phyloP scores from a whole-genome alignment of 2,797 vertebrate genomes.

The Chrosomus eos region DNA sequence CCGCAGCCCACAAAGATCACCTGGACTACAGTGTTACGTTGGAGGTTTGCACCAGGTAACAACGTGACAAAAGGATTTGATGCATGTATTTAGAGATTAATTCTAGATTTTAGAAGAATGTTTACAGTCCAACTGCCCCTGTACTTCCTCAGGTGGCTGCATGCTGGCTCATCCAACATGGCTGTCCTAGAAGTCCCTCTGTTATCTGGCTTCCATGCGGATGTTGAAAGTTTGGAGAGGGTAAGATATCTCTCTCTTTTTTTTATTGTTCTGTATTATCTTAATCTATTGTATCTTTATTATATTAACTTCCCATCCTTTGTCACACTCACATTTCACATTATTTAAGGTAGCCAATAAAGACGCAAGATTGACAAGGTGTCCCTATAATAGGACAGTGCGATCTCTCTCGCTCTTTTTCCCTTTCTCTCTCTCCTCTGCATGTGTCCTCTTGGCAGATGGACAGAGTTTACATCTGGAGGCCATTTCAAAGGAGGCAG shows the following conservation, averaged over 20 bases:
- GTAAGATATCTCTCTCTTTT: slow-evolving; percentile 66
- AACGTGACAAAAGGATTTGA: not conserved
- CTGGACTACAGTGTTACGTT: slow-evolving; percentile 87
- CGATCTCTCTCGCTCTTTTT: slow-evolving; percentile 17
- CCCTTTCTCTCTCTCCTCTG: slow-evolving; percentile 2
- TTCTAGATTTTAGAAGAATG: not conserved
- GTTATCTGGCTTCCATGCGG: slow-evolving; percentile 88
- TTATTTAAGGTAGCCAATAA: not conserved
- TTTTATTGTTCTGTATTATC: not conserved
- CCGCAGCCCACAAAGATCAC: slow-evolving; percentile 85
- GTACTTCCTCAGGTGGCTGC: slow-evolving; percentile 84
- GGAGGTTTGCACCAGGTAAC: slow-evolving; percentile 88
- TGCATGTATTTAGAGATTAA: not conserved
- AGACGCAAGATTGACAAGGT: slow-evolving; percentile 8
- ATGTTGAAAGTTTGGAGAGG: slow-evolving; percentile 90
- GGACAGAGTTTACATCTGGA: slow-evolving; percentile 79
- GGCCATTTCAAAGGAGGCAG: slow-evolving; percentile 76
- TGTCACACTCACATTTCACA: slow-evolving; percentile 11
- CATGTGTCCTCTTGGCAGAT: slow-evolving; percentile 70
- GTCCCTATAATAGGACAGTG: slow-evolving; percentile 19
- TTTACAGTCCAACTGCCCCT: not conserved
- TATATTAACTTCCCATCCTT: not conserved
- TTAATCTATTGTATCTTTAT: too few relatives aligned
- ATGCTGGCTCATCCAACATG: slow-evolving; percentile 94
- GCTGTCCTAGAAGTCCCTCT: slow-evolving; percentile 90